Percentiles rank a stretch among this genome's conserved stretches.
Evolutionary conservation across 2,113 vertebrate genomes (phyloP).

Genomic region (Actinemys pallida): DNA sequence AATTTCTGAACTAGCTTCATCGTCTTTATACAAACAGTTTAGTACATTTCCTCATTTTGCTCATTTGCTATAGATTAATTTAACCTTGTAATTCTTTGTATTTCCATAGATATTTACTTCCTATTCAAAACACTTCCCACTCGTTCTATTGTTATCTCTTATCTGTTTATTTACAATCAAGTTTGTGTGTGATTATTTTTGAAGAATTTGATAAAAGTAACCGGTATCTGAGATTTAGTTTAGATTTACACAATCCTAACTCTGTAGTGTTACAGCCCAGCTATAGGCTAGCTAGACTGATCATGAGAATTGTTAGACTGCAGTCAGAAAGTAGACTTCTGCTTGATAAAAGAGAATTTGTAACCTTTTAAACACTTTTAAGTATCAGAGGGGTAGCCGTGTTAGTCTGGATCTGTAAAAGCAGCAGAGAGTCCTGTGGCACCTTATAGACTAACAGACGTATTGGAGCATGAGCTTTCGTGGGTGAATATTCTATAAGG

Average conservation of each 20-base stretch:
- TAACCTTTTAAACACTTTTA: not conserved
- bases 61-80: not conserved
- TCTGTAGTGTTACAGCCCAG: not conserved
- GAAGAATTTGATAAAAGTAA: not conserved
- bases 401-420: too few relatives aligned
- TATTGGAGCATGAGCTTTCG: too few relatives aligned
- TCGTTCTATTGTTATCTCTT: not conserved
- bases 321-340: not conserved
- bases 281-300: not conserved
- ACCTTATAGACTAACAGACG: too few relatives aligned
- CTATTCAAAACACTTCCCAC: not conserved
- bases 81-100: constrained; percentile 12
- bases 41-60: not conserved
- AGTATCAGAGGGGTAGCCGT: too few relatives aligned
- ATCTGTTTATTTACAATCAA: not conserved
- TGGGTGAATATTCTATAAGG: too few relatives aligned
- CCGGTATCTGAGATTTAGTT: not conserved
- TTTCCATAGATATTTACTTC: constrained; percentile 14
- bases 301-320: constrained; percentile 19
- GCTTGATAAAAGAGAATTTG: not conserved
- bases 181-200: not conserved
- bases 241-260: not conserved
- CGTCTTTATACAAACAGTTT: constrained; percentile 62
- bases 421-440: too few relatives aligned
- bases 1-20: constrained; percentile 49